These are phyloP conservation scores for Cossypha niveicapilla DNA, from an alignment of 2,797 vertebrate genomes.

Conservation along the genomic window DNA sequence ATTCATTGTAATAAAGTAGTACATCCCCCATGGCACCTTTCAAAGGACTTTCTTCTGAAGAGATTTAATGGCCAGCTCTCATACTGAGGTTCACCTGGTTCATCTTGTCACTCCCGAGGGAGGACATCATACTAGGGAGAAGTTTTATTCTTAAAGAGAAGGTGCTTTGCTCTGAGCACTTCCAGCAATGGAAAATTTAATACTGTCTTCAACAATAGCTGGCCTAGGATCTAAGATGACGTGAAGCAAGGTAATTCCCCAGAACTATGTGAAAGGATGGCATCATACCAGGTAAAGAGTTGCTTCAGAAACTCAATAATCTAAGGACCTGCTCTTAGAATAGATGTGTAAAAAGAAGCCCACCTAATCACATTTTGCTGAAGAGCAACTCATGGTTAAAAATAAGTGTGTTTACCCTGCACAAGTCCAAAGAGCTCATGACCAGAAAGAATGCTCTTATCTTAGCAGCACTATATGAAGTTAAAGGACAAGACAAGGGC, in stretches of 20 bases:
- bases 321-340: neutral
- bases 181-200: neutral
- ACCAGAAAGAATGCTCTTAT: conserved; percentile 50
- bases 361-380: conserved; percentile 7
- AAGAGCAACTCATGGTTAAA: conserved; percentile 41
- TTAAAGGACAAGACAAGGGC: conserved; percentile 54
- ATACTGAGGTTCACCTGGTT: neutral
- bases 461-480: neutral
- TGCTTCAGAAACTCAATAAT: neutral
- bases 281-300: neutral
- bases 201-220: neutral
- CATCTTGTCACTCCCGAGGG: neutral
- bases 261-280: neutral
- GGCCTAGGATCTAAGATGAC: neutral
- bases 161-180: neutral
- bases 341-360: neutral
- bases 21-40: neutral
- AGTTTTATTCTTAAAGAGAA: neutral
- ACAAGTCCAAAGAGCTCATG: neutral
- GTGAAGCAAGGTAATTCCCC: neutral
- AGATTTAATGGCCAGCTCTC: neutral
- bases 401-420: conserved; percentile 31
- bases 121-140: neutral
- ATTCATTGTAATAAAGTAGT: neutral
- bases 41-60: neutral